phyloP scores from a whole-genome alignment of 2,113 vertebrate species.

The Haemorhous mexicanus region DNA sequence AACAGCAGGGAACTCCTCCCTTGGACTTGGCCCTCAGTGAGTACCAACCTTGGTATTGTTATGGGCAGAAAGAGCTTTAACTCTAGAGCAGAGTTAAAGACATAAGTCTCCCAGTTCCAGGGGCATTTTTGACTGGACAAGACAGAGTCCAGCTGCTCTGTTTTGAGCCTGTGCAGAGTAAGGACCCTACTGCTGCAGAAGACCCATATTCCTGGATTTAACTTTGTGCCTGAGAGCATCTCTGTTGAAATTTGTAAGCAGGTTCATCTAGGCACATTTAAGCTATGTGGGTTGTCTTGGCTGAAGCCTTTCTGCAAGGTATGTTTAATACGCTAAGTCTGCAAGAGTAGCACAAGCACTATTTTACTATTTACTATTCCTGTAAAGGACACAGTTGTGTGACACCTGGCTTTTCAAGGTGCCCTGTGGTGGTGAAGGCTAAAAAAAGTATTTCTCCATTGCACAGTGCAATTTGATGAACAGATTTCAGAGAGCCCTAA shows the following conservation, averaged over 20 bases:
- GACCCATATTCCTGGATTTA: neutral
- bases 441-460: neutral
- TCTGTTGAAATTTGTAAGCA: neutral
- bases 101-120: neutral
- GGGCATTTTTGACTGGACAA: neutral
- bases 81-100: neutral
- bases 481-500: neutral
- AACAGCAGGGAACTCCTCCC: neutral
- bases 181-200: neutral
- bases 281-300: neutral
- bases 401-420: neutral
- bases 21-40: neutral
- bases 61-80: neutral
- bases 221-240: neutral
- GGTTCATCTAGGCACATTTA: neutral
- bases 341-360: neutral
- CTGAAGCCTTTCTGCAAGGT: neutral
- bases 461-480: neutral
- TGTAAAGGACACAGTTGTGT: neutral
- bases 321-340: neutral
- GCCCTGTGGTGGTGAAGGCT: neutral
- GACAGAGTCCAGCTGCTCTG: neutral
- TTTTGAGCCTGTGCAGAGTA: neutral
- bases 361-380: neutral
- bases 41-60: neutral